phyloP scores from a whole-genome alignment of 2,797 vertebrate species.

The Kryptopterus vitreolus region DNA sequence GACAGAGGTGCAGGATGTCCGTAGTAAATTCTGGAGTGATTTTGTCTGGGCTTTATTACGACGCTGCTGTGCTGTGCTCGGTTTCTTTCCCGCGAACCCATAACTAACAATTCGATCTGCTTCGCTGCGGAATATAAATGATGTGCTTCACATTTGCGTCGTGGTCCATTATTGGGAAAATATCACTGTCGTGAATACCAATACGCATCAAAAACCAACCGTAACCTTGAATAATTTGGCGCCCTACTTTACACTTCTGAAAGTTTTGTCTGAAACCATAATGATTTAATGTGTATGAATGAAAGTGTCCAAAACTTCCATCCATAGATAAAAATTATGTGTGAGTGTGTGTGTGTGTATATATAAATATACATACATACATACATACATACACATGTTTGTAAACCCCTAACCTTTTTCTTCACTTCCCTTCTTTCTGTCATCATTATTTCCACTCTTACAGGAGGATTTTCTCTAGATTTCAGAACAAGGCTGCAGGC shows the following conservation, averaged over 20 bases:
- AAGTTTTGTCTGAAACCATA: not conserved
- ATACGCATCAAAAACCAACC: not conserved
- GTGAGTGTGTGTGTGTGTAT: too few relatives aligned
- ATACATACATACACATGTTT: too few relatives aligned
- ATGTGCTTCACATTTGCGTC: not conserved
- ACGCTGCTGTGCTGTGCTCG: not conserved
- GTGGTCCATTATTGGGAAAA: not conserved
- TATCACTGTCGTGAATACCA: not conserved
- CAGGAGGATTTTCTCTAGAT: not conserved
- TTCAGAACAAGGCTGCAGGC: not conserved
- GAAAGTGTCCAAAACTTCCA: too few relatives aligned
- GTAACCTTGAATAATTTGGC: not conserved
- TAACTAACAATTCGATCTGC: not conserved
- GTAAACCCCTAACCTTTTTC: too few relatives aligned
- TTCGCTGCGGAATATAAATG: slow-evolving; percentile 3
- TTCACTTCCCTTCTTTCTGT: not conserved
- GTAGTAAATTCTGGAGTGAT: not conserved
- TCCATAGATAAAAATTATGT: too few relatives aligned
- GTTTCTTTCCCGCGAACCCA: not conserved
- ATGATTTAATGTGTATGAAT: not conserved
- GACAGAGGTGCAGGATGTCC: not conserved
- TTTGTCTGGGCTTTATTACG: slow-evolving; percentile 1
- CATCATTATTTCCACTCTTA: not conserved
- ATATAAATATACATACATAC: too few relatives aligned
- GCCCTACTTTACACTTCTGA: too few relatives aligned